Base-by-base conservation (phyloP, 2,888 invertebrate species). In the Drosophila paracracens region DNA sequence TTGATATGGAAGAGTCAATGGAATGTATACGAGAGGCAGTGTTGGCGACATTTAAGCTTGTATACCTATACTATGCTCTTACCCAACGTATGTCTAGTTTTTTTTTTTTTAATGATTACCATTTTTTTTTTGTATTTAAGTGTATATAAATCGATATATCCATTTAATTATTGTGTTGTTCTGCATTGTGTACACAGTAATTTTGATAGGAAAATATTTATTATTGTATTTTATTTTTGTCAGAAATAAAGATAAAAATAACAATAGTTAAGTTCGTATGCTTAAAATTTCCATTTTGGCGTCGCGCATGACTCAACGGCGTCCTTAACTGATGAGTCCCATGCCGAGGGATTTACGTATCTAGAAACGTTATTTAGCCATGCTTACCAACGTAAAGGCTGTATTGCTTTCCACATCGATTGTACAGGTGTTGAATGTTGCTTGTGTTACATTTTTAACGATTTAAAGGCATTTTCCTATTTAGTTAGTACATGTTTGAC, bases 101-200 rank as follows among this genome's bases (percentile, higher is more conserved):
- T 46, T 51, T 21, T 25, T 21, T 29, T 38, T 31, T 21, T 21
- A 8, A 53, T n/a, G 51, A 57, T 74, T 70, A 48, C 38, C 56
- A 21, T n/a, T 18, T 31, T 38, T 58, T 53, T 53, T n/a, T 21
- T 48, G 27, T 51, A 25, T 33, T 50, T 54, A 54, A 52, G 50
- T 61, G n/a, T 43, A 31, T 64, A 56, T 76, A 76, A 70, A 76
- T 76, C 57, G 53, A 76, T 65, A 61, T 53, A 31, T 25, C 2
- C 53, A 48, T 59, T 56, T 48, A 35, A 46, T 54, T 57, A 36
- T 13, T 50, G 53, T 33, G 4, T 25, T 60, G 40, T 76, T 46
- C 43, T 63, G 50, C 36, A n/a, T 54, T 29, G 31, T 48, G 52
- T 38, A 29, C 36, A 25, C 6, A 7, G 54, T 64, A 16, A 61